phyloP scores from a whole-genome alignment of 2,113 vertebrate genomes.

The Emberiza fucata region DNA sequence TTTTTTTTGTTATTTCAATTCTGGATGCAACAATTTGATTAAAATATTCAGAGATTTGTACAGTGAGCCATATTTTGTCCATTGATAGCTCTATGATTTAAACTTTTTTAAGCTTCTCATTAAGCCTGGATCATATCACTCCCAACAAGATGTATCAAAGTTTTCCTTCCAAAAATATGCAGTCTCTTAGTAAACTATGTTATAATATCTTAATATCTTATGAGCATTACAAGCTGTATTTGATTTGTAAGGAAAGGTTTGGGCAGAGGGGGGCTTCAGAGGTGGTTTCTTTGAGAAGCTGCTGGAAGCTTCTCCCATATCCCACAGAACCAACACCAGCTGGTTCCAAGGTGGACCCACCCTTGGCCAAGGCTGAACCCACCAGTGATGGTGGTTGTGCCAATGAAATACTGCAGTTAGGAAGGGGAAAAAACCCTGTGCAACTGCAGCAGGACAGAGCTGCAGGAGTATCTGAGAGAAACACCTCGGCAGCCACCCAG shows the following conservation, averaged over 20 bases:
- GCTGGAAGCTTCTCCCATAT: not conserved
- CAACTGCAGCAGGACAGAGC: not conserved
- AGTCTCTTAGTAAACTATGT: not conserved
- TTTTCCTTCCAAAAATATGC: not conserved
- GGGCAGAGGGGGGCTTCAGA: not conserved
- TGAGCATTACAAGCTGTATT: not conserved
- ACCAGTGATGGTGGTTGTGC: fast-evolving
- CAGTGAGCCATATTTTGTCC: not conserved
- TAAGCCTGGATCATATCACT: not conserved
- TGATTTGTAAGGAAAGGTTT: not conserved
- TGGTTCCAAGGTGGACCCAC: not conserved
- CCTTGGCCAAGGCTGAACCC: not conserved
- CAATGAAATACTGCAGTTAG: not conserved
- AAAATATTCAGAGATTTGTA: not conserved
- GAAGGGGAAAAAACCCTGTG: too few relatives aligned
- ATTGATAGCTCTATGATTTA: not conserved
- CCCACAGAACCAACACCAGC: not conserved
- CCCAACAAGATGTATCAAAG: not conserved
- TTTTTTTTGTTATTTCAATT: not conserved
- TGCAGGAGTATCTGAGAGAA: not conserved
- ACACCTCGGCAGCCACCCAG: not conserved
- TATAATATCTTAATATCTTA: not conserved
- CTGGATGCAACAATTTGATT: not conserved
- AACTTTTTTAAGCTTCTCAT: not conserved
- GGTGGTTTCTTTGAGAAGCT: not conserved